These are phyloP conservation scores for Astreopora myriophthalma DNA, from an alignment of 64 coral and sea anemone genomes.

Conservation along the genomic window DNA sequence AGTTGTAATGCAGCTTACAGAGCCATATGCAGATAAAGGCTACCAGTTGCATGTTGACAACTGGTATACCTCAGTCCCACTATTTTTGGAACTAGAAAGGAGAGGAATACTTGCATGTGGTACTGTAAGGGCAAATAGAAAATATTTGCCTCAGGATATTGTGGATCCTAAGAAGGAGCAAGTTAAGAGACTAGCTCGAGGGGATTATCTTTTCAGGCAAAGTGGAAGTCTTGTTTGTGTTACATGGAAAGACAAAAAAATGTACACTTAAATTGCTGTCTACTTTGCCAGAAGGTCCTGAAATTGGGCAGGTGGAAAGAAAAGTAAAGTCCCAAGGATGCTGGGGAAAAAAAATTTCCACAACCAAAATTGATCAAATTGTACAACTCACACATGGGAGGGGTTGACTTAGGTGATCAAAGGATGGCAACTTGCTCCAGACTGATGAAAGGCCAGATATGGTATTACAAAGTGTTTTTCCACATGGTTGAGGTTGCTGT, in stretches of 20 bases:
- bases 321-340: neutral
- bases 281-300: neutral
- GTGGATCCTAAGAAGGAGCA: neutral
- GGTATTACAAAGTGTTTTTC: neutral
- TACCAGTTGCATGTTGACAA: too few species aligned
- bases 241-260: constrained; percentile 18
- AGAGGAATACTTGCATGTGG: constrained; percentile 16
- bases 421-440: constrained; percentile 3
- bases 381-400: constrained; percentile 13
- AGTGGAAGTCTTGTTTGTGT: constrained; percentile 14
- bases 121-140: neutral
- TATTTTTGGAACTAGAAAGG: constrained; percentile 23
- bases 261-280: constrained; percentile 37
- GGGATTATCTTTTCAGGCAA: constrained; percentile 6
- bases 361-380: constrained; percentile 15
- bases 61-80: too few species aligned
- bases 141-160: constrained; percentile 45
- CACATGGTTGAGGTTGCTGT: constrained; percentile 29
- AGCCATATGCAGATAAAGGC: too few species aligned
- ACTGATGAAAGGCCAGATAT: neutral
- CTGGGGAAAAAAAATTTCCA: neutral
- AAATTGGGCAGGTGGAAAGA: constrained; percentile 11
- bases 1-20: too few species aligned
- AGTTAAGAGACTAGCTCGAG: neutral
- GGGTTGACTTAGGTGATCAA: constrained; percentile 28